Conservation (phyloP, 64 coral and sea anemone genomes). For the Montipora efflorescens region DNA sequence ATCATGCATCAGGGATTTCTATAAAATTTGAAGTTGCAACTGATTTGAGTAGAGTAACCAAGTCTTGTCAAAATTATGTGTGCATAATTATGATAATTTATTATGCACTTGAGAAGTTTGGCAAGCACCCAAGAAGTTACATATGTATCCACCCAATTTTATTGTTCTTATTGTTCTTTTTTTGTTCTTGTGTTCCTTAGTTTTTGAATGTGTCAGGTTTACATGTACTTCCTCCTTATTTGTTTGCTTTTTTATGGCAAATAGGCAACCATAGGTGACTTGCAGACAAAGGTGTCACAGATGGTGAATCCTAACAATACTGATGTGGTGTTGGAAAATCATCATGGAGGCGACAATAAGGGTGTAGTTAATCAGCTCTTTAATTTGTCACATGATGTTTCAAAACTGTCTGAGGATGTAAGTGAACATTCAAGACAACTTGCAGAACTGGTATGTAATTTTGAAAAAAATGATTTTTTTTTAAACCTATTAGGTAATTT, state of each 20-base stretch:
- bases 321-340: not conserved
- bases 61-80: too few relatives aligned
- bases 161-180: too few relatives aligned
- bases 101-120: too few relatives aligned
- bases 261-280: slow-evolving; percentile 1
- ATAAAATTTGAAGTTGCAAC: too few relatives aligned
- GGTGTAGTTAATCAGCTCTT: not conserved
- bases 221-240: too few relatives aligned
- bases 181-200: too few relatives aligned
- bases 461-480: not conserved
- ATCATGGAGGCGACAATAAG: not conserved
- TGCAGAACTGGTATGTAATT: slow-evolving; percentile 10
- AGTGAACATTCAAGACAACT: slow-evolving; percentile 4
- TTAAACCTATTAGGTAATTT: not conserved
- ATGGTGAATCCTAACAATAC: not conserved
- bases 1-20: too few relatives aligned
- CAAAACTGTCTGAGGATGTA: slow-evolving; percentile 18
- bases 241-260: not conserved
- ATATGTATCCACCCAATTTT: too few relatives aligned
- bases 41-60: too few relatives aligned
- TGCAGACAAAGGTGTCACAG: slow-evolving; percentile 13
- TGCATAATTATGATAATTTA: too few relatives aligned
- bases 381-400: slow-evolving; percentile 17
- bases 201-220: too few relatives aligned
- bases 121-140: too few relatives aligned